phyloP scores from a whole-genome alignment of 2,888 invertebrate species.

The Brachyptera risi region DNA sequence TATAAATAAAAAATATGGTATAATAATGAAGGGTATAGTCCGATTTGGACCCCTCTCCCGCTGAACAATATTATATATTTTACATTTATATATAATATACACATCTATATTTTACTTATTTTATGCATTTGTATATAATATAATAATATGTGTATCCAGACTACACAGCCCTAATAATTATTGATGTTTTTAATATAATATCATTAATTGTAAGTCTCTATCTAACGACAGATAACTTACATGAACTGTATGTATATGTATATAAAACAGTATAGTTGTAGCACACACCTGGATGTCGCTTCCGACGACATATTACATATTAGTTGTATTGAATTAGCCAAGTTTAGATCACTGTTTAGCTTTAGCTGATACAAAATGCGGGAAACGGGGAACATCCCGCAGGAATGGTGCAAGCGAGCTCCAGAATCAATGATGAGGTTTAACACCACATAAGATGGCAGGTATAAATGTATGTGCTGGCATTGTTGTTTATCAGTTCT shows the following conservation, averaged over 20 bases:
- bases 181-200: constrained; percentile 43
- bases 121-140: constrained; percentile 44
- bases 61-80: constrained; percentile 31
- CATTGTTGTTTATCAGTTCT: not conserved
- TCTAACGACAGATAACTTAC: constrained; percentile 5
- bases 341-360: constrained; percentile 20
- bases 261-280: constrained; percentile 28
- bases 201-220: constrained; percentile 26
- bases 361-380: not conserved
- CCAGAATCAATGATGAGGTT: not conserved
- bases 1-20: constrained; percentile 37
- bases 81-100: constrained; percentile 31
- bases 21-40: constrained; percentile 23
- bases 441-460: not conserved
- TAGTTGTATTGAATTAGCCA: constrained; percentile 8
- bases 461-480: not conserved
- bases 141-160: constrained; percentile 16
- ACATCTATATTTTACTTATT: constrained; percentile 40
- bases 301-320: constrained; percentile 8
- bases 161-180: constrained; percentile 38
- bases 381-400: not conserved
- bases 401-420: not conserved
- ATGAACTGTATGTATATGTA: constrained; percentile 27
- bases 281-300: constrained; percentile 27
- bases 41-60: constrained; percentile 14